Conservation (phyloP, 1,140 invertebrate genomes). For the Aphaenogaster ashmeadi region DNA sequence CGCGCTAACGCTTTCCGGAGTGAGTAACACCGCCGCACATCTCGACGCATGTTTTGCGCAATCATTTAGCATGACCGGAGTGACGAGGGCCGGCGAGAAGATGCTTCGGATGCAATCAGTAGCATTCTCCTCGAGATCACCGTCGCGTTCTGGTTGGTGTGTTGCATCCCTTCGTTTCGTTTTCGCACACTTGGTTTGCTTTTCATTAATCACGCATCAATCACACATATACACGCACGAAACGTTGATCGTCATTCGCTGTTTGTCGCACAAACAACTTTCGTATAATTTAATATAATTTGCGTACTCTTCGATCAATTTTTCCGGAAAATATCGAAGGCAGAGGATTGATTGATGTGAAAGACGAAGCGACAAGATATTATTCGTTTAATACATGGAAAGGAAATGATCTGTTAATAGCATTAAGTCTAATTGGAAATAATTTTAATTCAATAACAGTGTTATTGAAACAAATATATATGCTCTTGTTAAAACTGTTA, state of each 20-base stretch:
- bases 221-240: neutral
- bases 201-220: conserved; percentile 16
- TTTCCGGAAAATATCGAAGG: neutral
- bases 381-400: neutral
- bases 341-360: neutral
- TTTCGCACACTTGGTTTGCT: neutral
- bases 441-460: too few species aligned
- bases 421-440: too few species aligned
- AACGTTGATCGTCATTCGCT: neutral
- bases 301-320: neutral
- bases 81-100: neutral
- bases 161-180: neutral
- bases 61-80: conserved; percentile 65
- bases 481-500: too few species aligned
- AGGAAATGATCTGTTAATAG: too few species aligned
- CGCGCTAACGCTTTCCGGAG: conserved; percentile 61
- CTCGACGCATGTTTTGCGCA: conserved; percentile 56
- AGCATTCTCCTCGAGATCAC: conserved; percentile 43
- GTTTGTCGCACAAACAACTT: neutral
- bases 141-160: neutral
- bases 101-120: conserved; percentile 52
- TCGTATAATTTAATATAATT: neutral
- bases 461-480: too few species aligned
- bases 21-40: conserved; percentile 63
- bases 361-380: neutral